Conservation (phyloP, 1,140 invertebrate genomes). For the Saxidomus purpurata region DNA sequence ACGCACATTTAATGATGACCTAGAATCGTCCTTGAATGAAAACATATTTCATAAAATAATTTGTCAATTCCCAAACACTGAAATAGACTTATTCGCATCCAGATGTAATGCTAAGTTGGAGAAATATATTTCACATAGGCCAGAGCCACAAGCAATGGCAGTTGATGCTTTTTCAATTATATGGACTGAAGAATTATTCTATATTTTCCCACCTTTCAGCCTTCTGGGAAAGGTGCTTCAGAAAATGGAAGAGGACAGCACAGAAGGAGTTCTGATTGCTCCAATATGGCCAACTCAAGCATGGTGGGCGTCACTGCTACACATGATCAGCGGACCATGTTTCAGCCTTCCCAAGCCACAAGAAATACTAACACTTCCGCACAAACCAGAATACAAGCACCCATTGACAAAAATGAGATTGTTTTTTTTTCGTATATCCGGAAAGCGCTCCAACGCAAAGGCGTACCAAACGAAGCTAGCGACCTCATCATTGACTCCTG, state of each 20-base stretch:
- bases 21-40: background rate
- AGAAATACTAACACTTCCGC: background rate
- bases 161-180: conserved; percentile 54
- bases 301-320: conserved; percentile 34
- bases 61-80: background rate
- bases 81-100: conserved; percentile 62
- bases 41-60: background rate
- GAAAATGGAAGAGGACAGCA: conserved; percentile 26
- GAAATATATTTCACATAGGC: conserved; percentile 32
- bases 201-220: conserved; percentile 66
- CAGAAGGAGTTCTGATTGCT: conserved; percentile 36
- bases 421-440: conserved; percentile 56
- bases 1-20: conserved; percentile 7
- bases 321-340: background rate
- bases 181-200: conserved; percentile 27
- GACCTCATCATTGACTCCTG: conserved; percentile 36
- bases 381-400: background rate
- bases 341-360: background rate
- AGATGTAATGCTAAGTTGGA: conserved; percentile 45
- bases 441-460: background rate
- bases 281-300: conserved; percentile 63
- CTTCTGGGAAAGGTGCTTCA: conserved; percentile 34
- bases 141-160: conserved; percentile 29
- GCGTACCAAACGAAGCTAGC: conserved; percentile 25
- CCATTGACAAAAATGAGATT: conserved; percentile 6